Conservation (phyloP, 2,113 vertebrate species). For the Canis aureus region DNA sequence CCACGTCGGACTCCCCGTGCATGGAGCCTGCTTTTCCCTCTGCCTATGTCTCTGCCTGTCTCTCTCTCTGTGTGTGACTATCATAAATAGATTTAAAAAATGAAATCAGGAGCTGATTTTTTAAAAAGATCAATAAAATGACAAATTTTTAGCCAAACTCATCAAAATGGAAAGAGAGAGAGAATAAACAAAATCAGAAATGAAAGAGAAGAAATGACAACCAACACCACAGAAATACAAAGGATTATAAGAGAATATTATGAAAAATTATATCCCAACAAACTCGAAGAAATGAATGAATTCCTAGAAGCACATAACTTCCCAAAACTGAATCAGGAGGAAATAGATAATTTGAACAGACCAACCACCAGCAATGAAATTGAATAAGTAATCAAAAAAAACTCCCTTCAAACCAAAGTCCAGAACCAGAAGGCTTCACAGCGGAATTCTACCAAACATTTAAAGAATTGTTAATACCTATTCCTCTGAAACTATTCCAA, state of each 20-base stretch:
- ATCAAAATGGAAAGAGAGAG: background rate
- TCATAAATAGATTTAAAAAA: background rate
- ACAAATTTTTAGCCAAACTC: background rate
- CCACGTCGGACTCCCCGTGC: too few species aligned
- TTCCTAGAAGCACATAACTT: background rate
- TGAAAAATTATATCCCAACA: background rate
- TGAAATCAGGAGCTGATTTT: background rate
- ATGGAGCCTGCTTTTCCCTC: too few species aligned
- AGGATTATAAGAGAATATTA: background rate
- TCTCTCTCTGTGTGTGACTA: too few species aligned
- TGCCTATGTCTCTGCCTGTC: too few species aligned
- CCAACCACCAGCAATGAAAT: background rate
- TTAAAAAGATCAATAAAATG: background rate
- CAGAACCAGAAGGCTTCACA: background rate
- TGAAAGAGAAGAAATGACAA: background rate
- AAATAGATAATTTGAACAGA: background rate
- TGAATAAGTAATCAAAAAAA: background rate
- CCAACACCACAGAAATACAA: background rate
- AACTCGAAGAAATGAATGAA: background rate
- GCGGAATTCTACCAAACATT: background rate
- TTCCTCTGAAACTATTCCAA: background rate
- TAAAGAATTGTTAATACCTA: background rate
- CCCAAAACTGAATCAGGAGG: background rate
- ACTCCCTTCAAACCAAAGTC: background rate
- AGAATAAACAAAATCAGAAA: background rate